Evolutionary conservation across 2,797 vertebrate species (phyloP).

Genomic region (Myotis planiceps): DNA sequence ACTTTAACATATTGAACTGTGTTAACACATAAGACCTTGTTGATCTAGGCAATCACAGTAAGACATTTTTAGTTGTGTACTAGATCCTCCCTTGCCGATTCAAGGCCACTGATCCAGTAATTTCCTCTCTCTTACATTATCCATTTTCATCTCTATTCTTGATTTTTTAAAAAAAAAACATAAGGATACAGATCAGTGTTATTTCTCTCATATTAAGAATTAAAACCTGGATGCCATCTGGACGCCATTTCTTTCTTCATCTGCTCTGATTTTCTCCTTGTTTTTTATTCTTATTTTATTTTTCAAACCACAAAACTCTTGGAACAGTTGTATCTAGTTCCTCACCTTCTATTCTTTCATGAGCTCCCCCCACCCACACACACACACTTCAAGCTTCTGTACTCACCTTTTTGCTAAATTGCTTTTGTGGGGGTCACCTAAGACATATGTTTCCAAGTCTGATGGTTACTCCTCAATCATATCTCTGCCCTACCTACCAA

Average conservation of each 20-base stretch:
- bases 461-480: background rate
- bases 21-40: background rate
- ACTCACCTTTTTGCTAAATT: background rate
- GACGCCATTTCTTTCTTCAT: background rate
- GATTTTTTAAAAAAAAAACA: background rate
- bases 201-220: conserved; percentile 28
- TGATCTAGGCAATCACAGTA: background rate
- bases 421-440: background rate
- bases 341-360: background rate
- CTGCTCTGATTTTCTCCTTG: background rate
- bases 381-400: background rate
- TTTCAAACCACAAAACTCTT: background rate
- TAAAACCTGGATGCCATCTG: background rate
- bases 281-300: background rate
- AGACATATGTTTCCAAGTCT: background rate
- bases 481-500: background rate
- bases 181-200: background rate
- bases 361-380: background rate
- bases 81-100: background rate
- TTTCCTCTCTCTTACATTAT: background rate
- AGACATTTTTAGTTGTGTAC: background rate
- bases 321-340: background rate
- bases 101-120: background rate
- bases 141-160: background rate
- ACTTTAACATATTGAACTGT: background rate